Percentiles rank a stretch among this genome's conserved stretches.
These are phyloP conservation scores for Azorinus chamasolen DNA, from an alignment of 2,888 invertebrate species.

Conservation along the genomic window DNA sequence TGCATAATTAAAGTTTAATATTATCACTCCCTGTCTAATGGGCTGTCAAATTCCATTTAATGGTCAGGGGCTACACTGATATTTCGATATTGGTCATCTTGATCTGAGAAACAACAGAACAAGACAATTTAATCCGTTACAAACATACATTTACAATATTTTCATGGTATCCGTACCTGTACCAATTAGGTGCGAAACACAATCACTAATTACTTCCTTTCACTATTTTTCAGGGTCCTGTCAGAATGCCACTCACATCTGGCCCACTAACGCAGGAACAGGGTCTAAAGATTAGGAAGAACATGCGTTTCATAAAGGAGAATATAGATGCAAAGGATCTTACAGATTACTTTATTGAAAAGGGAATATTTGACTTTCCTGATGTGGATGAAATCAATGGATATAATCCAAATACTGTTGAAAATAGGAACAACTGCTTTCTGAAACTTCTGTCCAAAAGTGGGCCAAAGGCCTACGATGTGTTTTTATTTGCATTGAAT, in stretches of 20 bases:
- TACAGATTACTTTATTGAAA: constrained; percentile 46
- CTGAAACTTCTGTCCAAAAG: constrained; percentile 36
- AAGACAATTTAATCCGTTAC: too few relatives aligned
- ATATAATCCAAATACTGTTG: constrained; percentile 54
- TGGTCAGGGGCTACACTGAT: too few relatives aligned
- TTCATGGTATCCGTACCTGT: too few relatives aligned
- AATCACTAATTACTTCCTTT: too few relatives aligned
- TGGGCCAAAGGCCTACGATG: constrained; percentile 46
- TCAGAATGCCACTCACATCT: constrained; percentile 48
- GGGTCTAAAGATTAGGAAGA: constrained; percentile 50
- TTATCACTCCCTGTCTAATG: too few relatives aligned
- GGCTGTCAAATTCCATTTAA: too few relatives aligned
- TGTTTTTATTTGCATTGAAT: constrained; percentile 49
- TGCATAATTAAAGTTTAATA: too few relatives aligned
- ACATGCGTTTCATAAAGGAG: constrained; percentile 32
- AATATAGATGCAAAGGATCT: constrained; percentile 62
- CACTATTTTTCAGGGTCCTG: constrained; percentile 5
- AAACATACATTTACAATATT: too few relatives aligned
- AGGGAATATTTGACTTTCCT: constrained; percentile 54
- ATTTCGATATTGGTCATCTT: too few relatives aligned
- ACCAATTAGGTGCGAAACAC: too few relatives aligned
- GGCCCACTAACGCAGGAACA: constrained; percentile 47
- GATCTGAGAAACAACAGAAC: too few relatives aligned
- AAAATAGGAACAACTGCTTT: constrained; percentile 55
- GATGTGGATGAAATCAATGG: constrained; percentile 51